Conservation (phyloP, 2,113 vertebrate genomes). For the Tragelaphus imberbis region DNA sequence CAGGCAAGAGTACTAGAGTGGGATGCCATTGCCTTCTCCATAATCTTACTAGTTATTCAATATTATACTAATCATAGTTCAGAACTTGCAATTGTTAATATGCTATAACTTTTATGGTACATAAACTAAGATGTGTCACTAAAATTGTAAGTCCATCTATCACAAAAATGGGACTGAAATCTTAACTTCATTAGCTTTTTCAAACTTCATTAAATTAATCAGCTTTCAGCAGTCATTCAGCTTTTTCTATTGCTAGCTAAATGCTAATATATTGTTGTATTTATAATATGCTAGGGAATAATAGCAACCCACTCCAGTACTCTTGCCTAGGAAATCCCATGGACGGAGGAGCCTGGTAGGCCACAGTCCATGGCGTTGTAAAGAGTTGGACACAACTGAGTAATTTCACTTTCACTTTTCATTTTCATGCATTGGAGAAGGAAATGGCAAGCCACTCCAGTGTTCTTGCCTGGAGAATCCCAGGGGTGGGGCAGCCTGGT, state of each 20-base stretch:
- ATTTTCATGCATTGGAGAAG: too few species aligned
- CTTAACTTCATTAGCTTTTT: neutral
- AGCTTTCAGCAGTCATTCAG: neutral
- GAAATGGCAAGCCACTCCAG: too few species aligned
- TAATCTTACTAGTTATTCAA: neutral
- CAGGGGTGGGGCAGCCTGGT: rapidly evolving
- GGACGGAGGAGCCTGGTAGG: too few species aligned
- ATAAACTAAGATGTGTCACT: neutral
- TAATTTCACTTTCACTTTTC: too few species aligned
- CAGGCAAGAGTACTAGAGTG: too few species aligned
- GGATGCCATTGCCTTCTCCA: too few species aligned
- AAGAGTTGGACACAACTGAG: too few species aligned
- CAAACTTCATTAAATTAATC: neutral
- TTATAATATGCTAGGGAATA: neutral
- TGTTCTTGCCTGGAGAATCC: too few species aligned
- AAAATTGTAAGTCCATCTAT: neutral
- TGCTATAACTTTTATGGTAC: neutral
- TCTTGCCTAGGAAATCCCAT: too few species aligned
- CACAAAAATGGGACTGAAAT: neutral
- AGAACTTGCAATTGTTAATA: neutral
- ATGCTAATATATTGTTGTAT: neutral
- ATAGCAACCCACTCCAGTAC: too few species aligned
- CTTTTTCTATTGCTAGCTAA: neutral
- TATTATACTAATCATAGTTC: neutral
- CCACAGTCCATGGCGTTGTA: too few species aligned